A percentile compares a stretch with the other conserved stretches of the same genome.
Conservation (phyloP, 2,797 vertebrate genomes). For the Eleutherodactylus coqui region DNA sequence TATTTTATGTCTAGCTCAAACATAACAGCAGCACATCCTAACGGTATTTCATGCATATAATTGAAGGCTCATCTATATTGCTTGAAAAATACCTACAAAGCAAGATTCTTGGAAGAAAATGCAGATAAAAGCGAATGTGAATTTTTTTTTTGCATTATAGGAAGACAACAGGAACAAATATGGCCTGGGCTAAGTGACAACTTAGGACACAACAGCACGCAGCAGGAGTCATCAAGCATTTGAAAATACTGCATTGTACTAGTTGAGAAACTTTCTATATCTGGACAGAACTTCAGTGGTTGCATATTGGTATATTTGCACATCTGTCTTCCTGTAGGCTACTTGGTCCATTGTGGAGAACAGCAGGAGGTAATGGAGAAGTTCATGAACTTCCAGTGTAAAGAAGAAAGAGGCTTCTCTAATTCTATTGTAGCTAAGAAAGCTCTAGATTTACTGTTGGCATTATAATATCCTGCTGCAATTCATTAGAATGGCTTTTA, state of each 20-base stretch:
- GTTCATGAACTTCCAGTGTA: not conserved
- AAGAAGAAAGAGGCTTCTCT: not conserved
- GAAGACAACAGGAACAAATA: no score
- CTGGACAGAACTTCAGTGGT: not conserved
- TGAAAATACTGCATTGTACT: not conserved
- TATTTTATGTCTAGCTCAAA: no score
- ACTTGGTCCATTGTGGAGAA: not conserved
- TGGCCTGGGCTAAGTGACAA: no score
- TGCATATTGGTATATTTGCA: not conserved
- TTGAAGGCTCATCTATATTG: no score
- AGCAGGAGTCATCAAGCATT: no score
- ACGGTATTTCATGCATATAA: no score
- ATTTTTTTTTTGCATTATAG: no score
- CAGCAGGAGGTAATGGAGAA: conserved; percentile 1
- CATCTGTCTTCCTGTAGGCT: conserved; percentile 3
- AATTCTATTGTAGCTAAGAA: not conserved
- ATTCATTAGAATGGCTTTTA: not conserved
- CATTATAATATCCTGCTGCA: not conserved
- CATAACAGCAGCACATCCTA: no score
- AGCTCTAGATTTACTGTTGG: not conserved
- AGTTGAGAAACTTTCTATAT: not conserved
- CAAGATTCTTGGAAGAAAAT: no score
- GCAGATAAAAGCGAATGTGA: no score
- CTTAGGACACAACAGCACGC: no score
- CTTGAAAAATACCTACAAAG: no score